Base-by-base conservation (phyloP, 2,888 invertebrate genomes). In the Cephus spinipes region DNA sequence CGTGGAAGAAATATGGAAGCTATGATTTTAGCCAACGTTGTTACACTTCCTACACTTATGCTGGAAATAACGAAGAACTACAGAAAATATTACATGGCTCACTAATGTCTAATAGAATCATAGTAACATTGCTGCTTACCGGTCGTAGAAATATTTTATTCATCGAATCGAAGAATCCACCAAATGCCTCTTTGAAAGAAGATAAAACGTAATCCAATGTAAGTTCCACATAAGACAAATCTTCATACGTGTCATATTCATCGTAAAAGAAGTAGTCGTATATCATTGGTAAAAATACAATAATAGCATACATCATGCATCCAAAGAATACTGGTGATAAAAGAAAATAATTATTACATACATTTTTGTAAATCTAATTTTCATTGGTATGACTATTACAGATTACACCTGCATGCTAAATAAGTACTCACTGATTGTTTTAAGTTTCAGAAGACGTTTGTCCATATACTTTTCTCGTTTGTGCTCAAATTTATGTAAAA, bases 171-270 rank as follows among this genome's bases (percentile, higher is more conserved):
- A 88, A 85, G 40, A 89, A 33, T 23, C 84, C 88, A 12, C 86
- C 87, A 77, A 89, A 88, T 12, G 89, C 89, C 84, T 88, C 90
- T 76, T 84, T 84, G 77, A 88, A 89, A 1, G 90, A 91, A 1
- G 87, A 86, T 6, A 84, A 75, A 30, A 90, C 77, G 79, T 90
- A 90, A 15, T 89, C 85, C 30, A 89, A 32, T 40, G 80, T 79
- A 1, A 88, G 33, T 76, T 89, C 89, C 30, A 87, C 30, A 74
- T 90, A 91, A 71, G 81, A 82, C 55, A 86, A 74, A 69, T 89
- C 85, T 75, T 89, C 88, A 68, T 88, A 87, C 3, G 85, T 85
- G 15, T 89, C 84, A 40, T 85, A 84, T 71, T 87, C 87, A 73
- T 90, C 87, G 74, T 88, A 85, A 75, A 87, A 86, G 36, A 90